Evolutionary conservation across 2,797 vertebrate genomes (phyloP).

Genomic region (Fistularia tabacaria): DNA sequence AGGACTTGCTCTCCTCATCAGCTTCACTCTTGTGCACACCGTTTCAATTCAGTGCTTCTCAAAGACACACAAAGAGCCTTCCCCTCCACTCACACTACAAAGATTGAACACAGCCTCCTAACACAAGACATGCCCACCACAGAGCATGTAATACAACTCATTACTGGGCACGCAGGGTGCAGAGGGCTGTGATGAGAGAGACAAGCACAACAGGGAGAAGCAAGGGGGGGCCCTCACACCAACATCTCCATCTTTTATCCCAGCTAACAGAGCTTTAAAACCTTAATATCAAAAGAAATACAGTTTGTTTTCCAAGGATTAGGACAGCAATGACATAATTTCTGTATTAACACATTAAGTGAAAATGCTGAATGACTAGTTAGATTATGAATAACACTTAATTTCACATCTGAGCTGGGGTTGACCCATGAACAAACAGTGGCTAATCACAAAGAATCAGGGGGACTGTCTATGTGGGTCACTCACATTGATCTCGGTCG

Average conservation of each 20-base stretch:
- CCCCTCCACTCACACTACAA: conserved; percentile 50
- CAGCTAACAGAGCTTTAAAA: conserved; percentile 47
- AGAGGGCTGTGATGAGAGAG: conserved; percentile 61
- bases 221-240: conserved; percentile 20
- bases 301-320: conserved; percentile 39
- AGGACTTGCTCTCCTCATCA: conserved; percentile 69
- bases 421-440: conserved; percentile 54
- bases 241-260: conserved; percentile 62
- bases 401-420: conserved; percentile 20
- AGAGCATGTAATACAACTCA: conserved; percentile 75
- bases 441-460: conserved; percentile 45
- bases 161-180: conserved; percentile 62
- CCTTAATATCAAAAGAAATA: conserved; percentile 56
- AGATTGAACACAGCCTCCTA: conserved; percentile 64
- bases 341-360: conserved; percentile 16
- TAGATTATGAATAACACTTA: conserved; percentile 11
- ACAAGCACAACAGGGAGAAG: conserved; percentile 41
- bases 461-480: conserved; percentile 60
- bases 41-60: conserved; percentile 71
- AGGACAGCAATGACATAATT: conserved; percentile 2
- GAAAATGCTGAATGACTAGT: conserved; percentile 4
- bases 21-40: conserved; percentile 67
- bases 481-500: conserved; percentile 58
- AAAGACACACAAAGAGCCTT: conserved; percentile 67
- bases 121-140: conserved; percentile 69